Conservation (phyloP, 2,797 vertebrate species). For the Micromesistius poutassou region DNA sequence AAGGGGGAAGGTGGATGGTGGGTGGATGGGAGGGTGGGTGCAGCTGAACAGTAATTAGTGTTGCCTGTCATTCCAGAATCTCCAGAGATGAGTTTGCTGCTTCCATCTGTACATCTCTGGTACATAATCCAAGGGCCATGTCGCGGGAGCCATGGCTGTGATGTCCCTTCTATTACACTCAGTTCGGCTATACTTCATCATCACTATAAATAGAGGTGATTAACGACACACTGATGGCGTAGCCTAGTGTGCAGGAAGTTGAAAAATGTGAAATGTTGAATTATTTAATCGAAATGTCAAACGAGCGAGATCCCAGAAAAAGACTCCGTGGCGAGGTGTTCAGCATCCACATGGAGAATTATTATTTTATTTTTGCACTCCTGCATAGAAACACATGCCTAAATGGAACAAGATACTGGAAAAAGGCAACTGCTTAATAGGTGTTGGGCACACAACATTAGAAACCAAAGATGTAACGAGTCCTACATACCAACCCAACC, state of each 20-base stretch:
- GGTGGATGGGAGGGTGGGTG: constrained; percentile 28
- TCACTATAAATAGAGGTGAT: constrained; percentile 43
- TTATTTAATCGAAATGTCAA: background rate
- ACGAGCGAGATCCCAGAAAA: background rate
- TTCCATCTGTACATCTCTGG: constrained; percentile 55
- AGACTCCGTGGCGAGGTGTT: background rate
- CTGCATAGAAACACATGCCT: constrained; percentile 72
- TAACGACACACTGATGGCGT: constrained; percentile 16
- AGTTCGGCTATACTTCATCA: constrained; percentile 37
- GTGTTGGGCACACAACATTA: constrained; percentile 42
- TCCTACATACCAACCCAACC: constrained; percentile 46
- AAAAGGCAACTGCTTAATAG: constrained; percentile 27
- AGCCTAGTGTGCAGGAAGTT: constrained; percentile 16
- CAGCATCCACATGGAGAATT: constrained; percentile 14
- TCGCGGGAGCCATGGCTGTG: constrained; percentile 41
- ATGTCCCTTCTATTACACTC: constrained; percentile 39
- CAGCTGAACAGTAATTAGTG: constrained; percentile 63
- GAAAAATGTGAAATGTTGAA: constrained; percentile 6
- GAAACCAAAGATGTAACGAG: constrained; percentile 29
- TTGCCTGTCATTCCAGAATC: constrained; percentile 67
- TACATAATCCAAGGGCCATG: constrained; percentile 52
- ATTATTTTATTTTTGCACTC: constrained; percentile 66
- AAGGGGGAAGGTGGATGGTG: constrained; percentile 29
- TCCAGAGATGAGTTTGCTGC: constrained; percentile 68
- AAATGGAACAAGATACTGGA: constrained; percentile 50